Evolutionary conservation across 1,140 invertebrate species (phyloP), one percentile per base, ranked within the genome.

Genomic region (Bicyclus anynana): DNA sequence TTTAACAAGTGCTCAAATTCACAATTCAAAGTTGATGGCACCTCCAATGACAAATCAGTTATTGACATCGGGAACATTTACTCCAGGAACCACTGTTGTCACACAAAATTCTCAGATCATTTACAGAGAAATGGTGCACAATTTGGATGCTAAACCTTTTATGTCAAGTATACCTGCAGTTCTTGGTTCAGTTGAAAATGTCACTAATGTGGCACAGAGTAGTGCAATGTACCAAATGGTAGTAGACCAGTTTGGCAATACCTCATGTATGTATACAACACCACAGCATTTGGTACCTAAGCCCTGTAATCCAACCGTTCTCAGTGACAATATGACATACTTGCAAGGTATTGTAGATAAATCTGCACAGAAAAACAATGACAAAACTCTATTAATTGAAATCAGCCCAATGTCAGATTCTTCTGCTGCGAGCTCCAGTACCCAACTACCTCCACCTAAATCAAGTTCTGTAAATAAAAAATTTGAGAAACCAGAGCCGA

Each of bases 31-130:
- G 64, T 47, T 63, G 48, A 51, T 67, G 35, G 48, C 67, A 29
- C 52, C 72, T 26, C 67, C 74, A 42, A 44, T 80, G 18, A 35
- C 58, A 18, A 73, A 67, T 40, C 80, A 79, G 18, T 80, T 80
- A 56, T 62, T 87, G 27, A 58, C 71, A 37, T 48, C 76, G 10
- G 71, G 66, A 18, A 66, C 74, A 3, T 76, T 85, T 26, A 79
- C 78, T 14, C 80, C 82, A 5, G 72, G 76, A 5, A 77, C 81
- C 5, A 86, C 84, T 46, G 79, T 84, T 6, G 80, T 87, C 13
- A 84, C 80, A n/a, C 81, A 86, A 62, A 87, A 84, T 37, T 86
- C 85, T 50, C 87, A 88, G 57, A 85, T 87, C 53, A 81, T 88
- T 53, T 89, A 89, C 65, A 71, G 81, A 62, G 87, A 89, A 67